Conservation (phyloP, 2,797 vertebrate genomes). For the Lutjanus argentimaculatus region DNA sequence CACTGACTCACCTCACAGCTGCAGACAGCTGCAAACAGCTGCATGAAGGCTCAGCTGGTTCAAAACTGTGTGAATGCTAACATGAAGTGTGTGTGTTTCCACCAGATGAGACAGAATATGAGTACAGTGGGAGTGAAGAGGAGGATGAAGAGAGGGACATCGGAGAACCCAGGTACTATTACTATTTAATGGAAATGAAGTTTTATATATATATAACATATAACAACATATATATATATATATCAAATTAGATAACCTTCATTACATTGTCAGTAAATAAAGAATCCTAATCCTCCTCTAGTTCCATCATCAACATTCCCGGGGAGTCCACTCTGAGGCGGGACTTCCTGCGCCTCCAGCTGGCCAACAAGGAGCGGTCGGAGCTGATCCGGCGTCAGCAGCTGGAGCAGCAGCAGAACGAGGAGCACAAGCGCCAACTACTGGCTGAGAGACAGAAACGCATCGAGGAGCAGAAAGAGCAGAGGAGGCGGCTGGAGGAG, state of each 20-base stretch:
- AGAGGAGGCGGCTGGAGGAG: constrained; percentile 95
- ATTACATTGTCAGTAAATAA: too few species aligned
- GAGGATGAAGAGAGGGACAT: constrained; percentile 96
- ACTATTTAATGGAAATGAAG: background rate
- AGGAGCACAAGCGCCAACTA: constrained; percentile 97
- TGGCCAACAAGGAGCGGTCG: constrained; percentile 98
- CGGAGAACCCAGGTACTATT: constrained; percentile 86
- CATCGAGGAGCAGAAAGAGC: constrained; percentile 99
- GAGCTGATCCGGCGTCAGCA: constrained; percentile 96
- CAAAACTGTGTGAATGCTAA: background rate
- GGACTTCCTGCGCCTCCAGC: constrained; percentile 96
- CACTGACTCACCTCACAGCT: background rate
- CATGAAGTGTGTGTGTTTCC: constrained; percentile 38
- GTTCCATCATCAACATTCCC: constrained; percentile 98
- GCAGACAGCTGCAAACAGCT: background rate
- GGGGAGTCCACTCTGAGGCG: constrained; percentile 96
- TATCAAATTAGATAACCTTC: too few species aligned
- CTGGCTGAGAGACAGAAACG: constrained; percentile 98
- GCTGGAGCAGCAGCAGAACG: constrained; percentile 98
- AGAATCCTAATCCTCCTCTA: constrained; percentile 60
- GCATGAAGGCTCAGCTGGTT: background rate
- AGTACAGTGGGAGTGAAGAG: constrained; percentile 98
- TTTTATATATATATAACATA: too few species aligned
- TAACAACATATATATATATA: too few species aligned
- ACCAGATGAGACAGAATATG: constrained; percentile 96